Percentiles rank a stretch among this genome's conserved stretches.
These are phyloP conservation scores for Tragelaphus scriptus DNA, from an alignment of 2,113 vertebrate genomes.

Conservation along the genomic window DNA sequence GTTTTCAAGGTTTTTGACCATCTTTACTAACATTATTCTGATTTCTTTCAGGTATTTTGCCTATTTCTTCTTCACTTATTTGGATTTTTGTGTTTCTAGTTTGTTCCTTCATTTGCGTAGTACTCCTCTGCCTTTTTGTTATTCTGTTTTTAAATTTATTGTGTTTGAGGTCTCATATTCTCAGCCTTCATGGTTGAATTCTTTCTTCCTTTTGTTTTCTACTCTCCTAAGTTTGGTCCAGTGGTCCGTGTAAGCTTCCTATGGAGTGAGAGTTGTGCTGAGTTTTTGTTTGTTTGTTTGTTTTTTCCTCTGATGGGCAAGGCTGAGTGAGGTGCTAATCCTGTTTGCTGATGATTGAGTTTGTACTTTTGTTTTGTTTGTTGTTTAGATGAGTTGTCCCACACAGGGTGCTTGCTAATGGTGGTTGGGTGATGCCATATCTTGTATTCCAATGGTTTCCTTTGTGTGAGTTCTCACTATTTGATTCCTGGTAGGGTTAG, in stretches of 20 bases:
- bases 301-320: background rate
- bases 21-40: background rate
- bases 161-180: background rate
- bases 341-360: background rate
- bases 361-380: background rate
- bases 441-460: too few species aligned
- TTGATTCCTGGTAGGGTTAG: too few species aligned
- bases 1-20: background rate
- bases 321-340: background rate
- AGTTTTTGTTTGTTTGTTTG: background rate
- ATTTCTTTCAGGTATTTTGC: background rate
- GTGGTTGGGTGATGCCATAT: too few species aligned
- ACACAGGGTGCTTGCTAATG: too few species aligned
- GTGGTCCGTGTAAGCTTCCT: background rate
- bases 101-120: background rate
- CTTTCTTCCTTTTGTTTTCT: background rate
- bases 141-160: background rate
- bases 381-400: background rate
- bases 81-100: background rate
- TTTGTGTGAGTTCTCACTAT: too few species aligned
- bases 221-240: background rate
- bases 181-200: background rate
- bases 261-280: background rate
- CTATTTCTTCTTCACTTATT: background rate
- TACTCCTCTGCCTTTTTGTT: background rate